Base-by-base conservation (phyloP, 1,140 invertebrate species). In the Drosophila nigrodunni region DNA sequence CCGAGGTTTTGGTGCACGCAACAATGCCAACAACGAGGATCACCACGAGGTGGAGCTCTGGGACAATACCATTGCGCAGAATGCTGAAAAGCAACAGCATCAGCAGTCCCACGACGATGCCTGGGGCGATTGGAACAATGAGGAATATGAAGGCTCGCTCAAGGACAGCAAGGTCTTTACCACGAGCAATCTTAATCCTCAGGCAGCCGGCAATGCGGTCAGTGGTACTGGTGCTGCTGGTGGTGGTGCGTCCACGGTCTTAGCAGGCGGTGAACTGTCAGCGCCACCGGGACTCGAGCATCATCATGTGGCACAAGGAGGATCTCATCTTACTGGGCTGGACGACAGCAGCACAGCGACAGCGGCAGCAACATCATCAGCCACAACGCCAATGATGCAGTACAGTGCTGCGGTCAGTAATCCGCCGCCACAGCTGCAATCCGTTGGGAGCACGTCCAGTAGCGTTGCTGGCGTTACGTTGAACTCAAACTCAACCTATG, bases 91-190 rank as follows among this genome's bases (percentile, higher is more conserved):
- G 55, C 91, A 92, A 59, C 90, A 91, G 73, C 83, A 81, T 49
- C 90, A 91, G 77, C 83, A 81, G 55, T 57, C 80, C 11, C 82
- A 90, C n/a, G 91, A 92, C 50, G 92, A 92, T 71, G 80, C 90
- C 9, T 92, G 92, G 89, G 92, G 92, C 93, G 97, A 98, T 86
- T 98, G 97, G 98, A 97, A 97, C 92, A 97, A 98, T 89, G 97
- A 98, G 93, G 97, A 98, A 90, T 98, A 98, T 93, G 97, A 97
- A 9, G 97, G 97, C 64, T 98, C 97, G 72, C 93, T 98, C 61
- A 96, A 97, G 61, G 98, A 98, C 90, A 98, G 97, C n/a, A 98
- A 98, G 94, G 97, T 99, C 55, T 98, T 98, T 86, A 97, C 97
- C 39, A 95, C 96, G 30, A 97, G 96, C 80, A 93, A 94, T 76